These are phyloP conservation scores for Tipula helvola DNA, from an alignment of 2,888 invertebrate genomes.

Conservation along the genomic window DNA sequence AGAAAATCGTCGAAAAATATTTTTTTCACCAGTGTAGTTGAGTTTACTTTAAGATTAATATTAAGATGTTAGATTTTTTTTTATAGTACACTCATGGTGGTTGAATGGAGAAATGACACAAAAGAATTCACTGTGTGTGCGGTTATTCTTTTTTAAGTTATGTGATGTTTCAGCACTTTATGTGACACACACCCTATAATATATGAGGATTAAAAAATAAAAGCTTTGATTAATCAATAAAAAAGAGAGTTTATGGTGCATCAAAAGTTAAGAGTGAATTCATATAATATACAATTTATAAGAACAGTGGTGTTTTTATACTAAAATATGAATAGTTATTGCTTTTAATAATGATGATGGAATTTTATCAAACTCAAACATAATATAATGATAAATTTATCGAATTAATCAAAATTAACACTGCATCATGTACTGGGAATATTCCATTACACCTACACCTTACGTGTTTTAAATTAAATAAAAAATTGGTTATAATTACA, in stretches of 20 bases:
- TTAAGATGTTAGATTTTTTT: neutral
- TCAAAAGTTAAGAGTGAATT: neutral
- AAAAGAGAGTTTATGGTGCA: neutral
- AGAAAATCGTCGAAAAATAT: neutral
- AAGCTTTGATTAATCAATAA: neutral
- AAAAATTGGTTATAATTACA: neutral
- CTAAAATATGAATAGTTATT: neutral
- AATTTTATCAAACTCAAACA: neutral
- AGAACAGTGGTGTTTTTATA: neutral
- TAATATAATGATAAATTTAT: neutral
- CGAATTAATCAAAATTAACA: neutral
- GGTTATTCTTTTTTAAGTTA: neutral
- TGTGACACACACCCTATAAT: neutral
- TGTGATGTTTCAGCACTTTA: neutral
- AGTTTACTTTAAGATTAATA: neutral
- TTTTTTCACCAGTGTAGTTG: neutral
- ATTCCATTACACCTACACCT: neutral
- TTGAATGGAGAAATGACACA: neutral
- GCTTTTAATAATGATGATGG: neutral
- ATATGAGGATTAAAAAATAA: neutral
- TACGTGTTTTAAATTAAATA: neutral
- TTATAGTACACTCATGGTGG: neutral
- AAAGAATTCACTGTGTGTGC: neutral
- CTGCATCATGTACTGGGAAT: neutral
- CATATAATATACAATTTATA: neutral